Conservation (phyloP, 2,888 invertebrate species). For the Microctonus hyperodae region DNA sequence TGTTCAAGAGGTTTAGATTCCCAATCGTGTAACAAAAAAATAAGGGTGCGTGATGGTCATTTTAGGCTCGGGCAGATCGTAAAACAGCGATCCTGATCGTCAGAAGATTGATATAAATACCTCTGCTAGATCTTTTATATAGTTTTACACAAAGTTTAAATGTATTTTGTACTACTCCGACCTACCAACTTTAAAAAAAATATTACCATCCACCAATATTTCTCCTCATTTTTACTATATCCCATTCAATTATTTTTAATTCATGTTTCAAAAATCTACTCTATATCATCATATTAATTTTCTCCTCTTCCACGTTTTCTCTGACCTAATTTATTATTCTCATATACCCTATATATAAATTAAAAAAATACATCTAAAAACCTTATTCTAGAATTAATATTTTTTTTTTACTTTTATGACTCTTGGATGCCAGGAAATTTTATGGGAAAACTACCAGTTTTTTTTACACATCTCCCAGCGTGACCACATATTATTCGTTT, state of each 20-base stretch:
- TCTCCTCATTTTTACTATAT: too few species aligned
- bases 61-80: slow-evolving; percentile 38
- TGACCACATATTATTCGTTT: slow-evolving; percentile 12
- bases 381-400: too few species aligned
- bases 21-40: slow-evolving; percentile 2
- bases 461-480: slow-evolving; percentile 1
- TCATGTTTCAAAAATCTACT: too few species aligned
- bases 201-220: too few species aligned
- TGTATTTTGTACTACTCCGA: slow-evolving; percentile 26
- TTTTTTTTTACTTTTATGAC: background rate
- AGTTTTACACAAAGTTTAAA: slow-evolving; percentile 34
- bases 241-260: too few species aligned
- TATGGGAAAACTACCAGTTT: background rate
- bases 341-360: background rate
- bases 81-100: slow-evolving; percentile 46
- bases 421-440: background rate
- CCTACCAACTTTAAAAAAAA: slow-evolving; percentile 16
- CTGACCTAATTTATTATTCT: background rate
- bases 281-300: too few species aligned
- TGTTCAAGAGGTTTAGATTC: slow-evolving; percentile 12
- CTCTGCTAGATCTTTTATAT: slow-evolving; percentile 41
- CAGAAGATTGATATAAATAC: slow-evolving; percentile 47
- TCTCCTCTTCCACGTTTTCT: background rate
- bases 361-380: background rate
- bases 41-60: slow-evolving; percentile 27